These are phyloP conservation scores for Dicyrtoma fusca DNA, from an alignment of 2,888 invertebrate genomes.

Conservation along the genomic window DNA sequence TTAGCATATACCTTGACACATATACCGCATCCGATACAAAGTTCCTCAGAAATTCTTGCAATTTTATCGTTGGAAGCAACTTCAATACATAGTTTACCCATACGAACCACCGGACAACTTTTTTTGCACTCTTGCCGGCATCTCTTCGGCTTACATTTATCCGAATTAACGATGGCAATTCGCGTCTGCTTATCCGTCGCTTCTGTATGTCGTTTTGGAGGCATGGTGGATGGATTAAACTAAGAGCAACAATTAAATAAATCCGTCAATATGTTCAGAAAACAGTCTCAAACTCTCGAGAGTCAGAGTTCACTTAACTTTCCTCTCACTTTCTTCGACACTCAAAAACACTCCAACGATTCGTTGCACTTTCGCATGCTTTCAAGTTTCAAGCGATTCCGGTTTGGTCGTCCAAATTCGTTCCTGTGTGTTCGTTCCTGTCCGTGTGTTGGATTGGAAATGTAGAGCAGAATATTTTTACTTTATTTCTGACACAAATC, in stretches of 20 bases:
- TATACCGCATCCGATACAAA: slow-evolving; percentile 99
- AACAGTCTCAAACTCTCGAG: no score
- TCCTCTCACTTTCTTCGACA: no score
- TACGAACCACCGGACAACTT: slow-evolving; percentile 96
- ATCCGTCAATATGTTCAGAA: slow-evolving; percentile 7
- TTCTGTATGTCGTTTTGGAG: slow-evolving; percentile 61
- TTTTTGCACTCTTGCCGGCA: slow-evolving; percentile 99
- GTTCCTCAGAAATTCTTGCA: slow-evolving; percentile 94
- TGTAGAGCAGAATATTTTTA: no score
- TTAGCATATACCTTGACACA: slow-evolving; percentile 99
- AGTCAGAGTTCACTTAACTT: no score
- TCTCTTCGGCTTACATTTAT: slow-evolving; percentile 98
- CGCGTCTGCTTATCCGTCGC: slow-evolving; percentile 92
- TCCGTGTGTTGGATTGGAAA: no score
- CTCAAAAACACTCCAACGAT: no score
- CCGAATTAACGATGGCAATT: slow-evolving; percentile 96
- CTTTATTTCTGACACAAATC: no score
- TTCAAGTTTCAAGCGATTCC: no score
- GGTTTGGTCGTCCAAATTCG: no score
- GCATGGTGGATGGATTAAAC: neutral
- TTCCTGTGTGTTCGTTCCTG: no score
- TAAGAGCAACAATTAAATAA: neutral
- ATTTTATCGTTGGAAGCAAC: slow-evolving; percentile 94
- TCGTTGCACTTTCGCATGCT: no score
- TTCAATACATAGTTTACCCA: slow-evolving; percentile 99